Percentiles rank a stretch among this genome's conserved stretches.
Conservation (phyloP, 2,888 invertebrate species). For the Leptogaster cylindrica region DNA sequence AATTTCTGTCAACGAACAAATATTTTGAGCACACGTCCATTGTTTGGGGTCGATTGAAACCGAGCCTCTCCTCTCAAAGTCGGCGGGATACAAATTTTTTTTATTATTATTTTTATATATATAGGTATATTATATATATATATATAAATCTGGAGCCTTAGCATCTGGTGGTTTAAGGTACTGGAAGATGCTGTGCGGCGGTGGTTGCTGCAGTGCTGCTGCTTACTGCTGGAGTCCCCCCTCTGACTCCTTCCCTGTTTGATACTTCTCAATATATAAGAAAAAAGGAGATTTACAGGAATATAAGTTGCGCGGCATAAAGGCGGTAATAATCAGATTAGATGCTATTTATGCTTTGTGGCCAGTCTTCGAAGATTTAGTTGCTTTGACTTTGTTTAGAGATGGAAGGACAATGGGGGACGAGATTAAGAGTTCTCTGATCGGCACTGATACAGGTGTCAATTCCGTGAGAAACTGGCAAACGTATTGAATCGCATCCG, state of each 20-base stretch:
- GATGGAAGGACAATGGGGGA: slow-evolving; percentile 35
- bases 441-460: slow-evolving; percentile 38
- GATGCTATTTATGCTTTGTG: slow-evolving; percentile 34
- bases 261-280: neutral
- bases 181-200: too few relatives aligned
- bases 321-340: slow-evolving; percentile 38
- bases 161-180: slow-evolving; percentile 14
- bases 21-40: slow-evolving; percentile 51
- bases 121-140: too few relatives aligned
- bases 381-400: slow-evolving; percentile 29
- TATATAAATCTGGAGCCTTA: neutral
- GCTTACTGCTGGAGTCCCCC: too few relatives aligned
- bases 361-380: slow-evolving; percentile 31
- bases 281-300: slow-evolving; percentile 18
- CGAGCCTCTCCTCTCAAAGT: slow-evolving; percentile 40
- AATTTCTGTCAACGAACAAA: slow-evolving; percentile 50
- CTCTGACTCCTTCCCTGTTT: too few relatives aligned
- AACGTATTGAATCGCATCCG: slow-evolving; percentile 3
- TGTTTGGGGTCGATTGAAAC: slow-evolving; percentile 49
- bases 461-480: slow-evolving; percentile 29
- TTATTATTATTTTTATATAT: neutral
- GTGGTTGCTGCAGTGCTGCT: too few relatives aligned
- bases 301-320: slow-evolving; percentile 30
- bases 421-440: slow-evolving; percentile 24
- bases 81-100: slow-evolving; percentile 45